Base-by-base conservation (phyloP, 2,113 vertebrate genomes). In the Cnemophilus loriae region DNA sequence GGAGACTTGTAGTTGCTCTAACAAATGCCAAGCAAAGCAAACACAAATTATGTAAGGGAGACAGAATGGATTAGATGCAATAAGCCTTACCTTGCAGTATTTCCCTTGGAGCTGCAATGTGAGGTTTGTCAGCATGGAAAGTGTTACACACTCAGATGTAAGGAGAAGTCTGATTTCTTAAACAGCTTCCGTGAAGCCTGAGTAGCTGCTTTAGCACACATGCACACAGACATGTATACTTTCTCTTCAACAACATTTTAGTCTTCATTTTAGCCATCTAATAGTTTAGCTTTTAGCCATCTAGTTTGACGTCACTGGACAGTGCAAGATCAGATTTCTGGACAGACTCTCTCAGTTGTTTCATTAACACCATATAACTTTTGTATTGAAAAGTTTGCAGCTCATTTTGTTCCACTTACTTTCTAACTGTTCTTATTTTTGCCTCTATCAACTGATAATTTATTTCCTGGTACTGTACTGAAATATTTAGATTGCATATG, bases 201-300 rank as follows among this genome's bases (percentile, higher is more conserved):
- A 9, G 20, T 4, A 46, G 21, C 3, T 79, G 28, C 14, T 76
- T 57, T 24, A 41, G 37, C 33, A n/a, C 13, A 61, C 5, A 11
- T 2, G 3, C 14, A 53, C 2, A 47, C 16, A 24, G 11, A 27
- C 19, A 39, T 14, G 32, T 6, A n/a, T 4, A 13, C 9, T 7
- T 35, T 24, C 32, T 81, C 23, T 33, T 23, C 53, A 70, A 19
- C 6, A 88, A 46, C 12, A 44, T 41, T 59, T 78, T 23, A 65
- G 24, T 37, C 32, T n/a, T 61, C 26, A 41, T 10, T 77, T 87
- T 3, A 67, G 18, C 23, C 26, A 77, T 37, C 10, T 30, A 30
- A 16, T n/a, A 42, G 7, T 18, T 68, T 23, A 60, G 41, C 28
- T 69, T 77, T 77, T 32, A 49, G 59, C 16, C 30, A 50, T 15